Evolutionary conservation across 2,888 invertebrate species (phyloP), one percentile per base, ranked within the genome.

Genomic region (Eretmocerus hayati): DNA sequence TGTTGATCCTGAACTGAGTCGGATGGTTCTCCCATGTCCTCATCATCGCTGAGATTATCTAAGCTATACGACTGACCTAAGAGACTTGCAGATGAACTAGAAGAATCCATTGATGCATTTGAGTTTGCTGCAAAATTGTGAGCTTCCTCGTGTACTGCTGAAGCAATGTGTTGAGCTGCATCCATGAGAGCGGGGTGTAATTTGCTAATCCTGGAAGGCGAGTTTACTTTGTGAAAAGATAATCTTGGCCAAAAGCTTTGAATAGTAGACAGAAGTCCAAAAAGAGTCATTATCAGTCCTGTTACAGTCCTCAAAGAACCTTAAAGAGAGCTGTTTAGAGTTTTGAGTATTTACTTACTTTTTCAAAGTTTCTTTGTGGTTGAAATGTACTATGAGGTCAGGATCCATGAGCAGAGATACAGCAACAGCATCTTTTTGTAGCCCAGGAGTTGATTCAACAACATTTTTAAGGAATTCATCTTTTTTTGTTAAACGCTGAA

Each of bases 391-490:
- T 56, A 89, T 73, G n/a, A 89, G 70, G 59, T 87, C 85, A 16
- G 84, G 83, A 66, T 88, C 87, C 63, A 85, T 84, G 13, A 89
- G 75, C 57, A 88, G 81, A 1, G 87, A 85, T 23, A 87, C 72
- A 1, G 86, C 83, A 13, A 83, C 80, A 32, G 85, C 83, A 65
- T 88, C 87, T 30, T 83, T 78, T 2, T 75, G 76, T 11, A 89
- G 72, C 0, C 81, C 82, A 6, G 87, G 87, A 0, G 82, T 81
- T 21, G 81, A 79, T 36, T 81, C 80, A 42, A 85, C 77, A 13
- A 89, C 81, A 65, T 84, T 85, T 50, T 83, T 79, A 62, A 87
- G 64, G 11, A 74, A 72, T 47, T 78, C 77, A 20, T 75, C 74
- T 41, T 74, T 62, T 48, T 64, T 66, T 30, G 60, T 65, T 46